Evolutionary conservation across 1,140 invertebrate species (phyloP), one percentile per base, ranked within the genome.

Genomic region (Bactericera cockerelli): DNA sequence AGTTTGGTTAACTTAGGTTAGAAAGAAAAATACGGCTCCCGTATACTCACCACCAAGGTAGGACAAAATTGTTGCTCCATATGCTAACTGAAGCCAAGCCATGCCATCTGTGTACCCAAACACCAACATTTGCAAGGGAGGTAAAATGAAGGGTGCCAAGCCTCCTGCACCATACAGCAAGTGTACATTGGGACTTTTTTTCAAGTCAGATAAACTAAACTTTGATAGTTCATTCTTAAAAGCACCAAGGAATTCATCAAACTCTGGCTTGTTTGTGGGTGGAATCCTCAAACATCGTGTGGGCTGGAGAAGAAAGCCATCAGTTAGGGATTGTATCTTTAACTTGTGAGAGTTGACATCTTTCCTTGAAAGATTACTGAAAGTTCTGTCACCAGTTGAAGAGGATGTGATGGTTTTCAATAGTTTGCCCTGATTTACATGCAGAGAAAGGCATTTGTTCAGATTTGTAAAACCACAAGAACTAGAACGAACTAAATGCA

Each of bases 41-140:
- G n/a, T n/a, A n/a, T 62, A 62, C n/a, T 60, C 42, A 31, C 63
- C 63, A 39, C 61, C 59, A 26, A 64, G 26, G 36, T 62, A 64
- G 13, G 63, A 56, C 16, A 56, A 64, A n/a, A 64, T 64, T 2
- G 63, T 62, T 8, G 63, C 63, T 19, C 58, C 63, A 56, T 58
- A 64, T 16, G 59, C 26, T 13, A 64, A 24, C 58, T 64, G 63
- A 16, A 55, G 25, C 39, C 55, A 53, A 22, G 61, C 63, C 10
- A 64, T 42, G 22, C 39, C 57, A 10, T 55, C 55, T 21, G 57
- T 59, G 38, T 58, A 64, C 1, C 61, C 61, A 1, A 56, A 39
- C 3, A 64, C 0, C n/a, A 64, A 33, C 26, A 60, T 58, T n/a
- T 42, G 60, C 1, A 64, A 11, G 8, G 63, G 61, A 21, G 61